Base-by-base conservation (phyloP, 2,797 vertebrate species). In the Sparidentex hasta region DNA sequence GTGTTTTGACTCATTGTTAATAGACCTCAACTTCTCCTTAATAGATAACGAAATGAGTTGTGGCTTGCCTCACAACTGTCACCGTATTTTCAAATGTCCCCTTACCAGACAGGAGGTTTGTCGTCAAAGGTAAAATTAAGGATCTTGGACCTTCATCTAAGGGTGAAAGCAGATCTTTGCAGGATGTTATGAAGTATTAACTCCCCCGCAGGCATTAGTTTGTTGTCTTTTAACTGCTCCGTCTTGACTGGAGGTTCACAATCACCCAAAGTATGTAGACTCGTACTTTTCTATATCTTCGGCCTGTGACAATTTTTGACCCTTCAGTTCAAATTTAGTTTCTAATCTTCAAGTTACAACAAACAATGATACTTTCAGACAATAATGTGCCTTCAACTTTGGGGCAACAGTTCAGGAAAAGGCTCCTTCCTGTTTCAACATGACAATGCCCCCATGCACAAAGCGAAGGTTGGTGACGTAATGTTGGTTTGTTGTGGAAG, bases 21-120 rank as follows among this genome's bases (percentile, higher is more conserved):
- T 52, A 44, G 17, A 25, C 29, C 27, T 61, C 29, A 75, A 51
- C 58, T 65, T 85, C 55, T 48, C 16, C 48, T 71, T 29, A 3
- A 3, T 14, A 17, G 52, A 50, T 20, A 44, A 11, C 44, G 33
- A 12, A 33, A 46, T 65, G 1, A 57, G 1, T 17, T 29, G 16
- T 1, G 6, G 23, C 59, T 11, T 48, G 43, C 3, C 63, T 46
- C 16, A 7, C 7, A 18, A 5, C 13, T 5, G 21, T 18, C 14
- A 59, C 13, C 56, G 47, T 63, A 38, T 41, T 25, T 63, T 56
- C 1, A 4, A 5, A n/a, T 17, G 46, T 18, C 16, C 8, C 8
- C n/a, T 62, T 27, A 12, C 4, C 11, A 33, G 7, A 17, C 14
- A 23, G 16, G 21, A 25, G 33, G 1, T 58, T 44, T 44, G 11